phyloP scores from a whole-genome alignment of 2,113 vertebrate genomes.

The Heliornis fulica region DNA sequence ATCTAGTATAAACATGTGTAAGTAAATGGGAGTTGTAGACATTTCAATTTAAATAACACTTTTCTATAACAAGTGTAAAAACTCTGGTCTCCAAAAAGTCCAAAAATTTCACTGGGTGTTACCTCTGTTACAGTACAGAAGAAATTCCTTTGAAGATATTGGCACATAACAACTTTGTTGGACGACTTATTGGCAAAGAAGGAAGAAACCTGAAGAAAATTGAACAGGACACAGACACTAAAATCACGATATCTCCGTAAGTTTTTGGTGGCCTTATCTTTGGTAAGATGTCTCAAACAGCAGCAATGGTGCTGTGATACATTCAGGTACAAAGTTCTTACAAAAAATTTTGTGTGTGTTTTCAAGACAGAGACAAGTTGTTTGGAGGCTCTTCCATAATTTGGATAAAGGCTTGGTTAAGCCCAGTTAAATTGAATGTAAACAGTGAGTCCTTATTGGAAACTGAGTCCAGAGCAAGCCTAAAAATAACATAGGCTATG shows the following conservation, averaged over 20 bases:
- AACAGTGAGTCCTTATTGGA: background rate
- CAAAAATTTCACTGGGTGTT: conserved; percentile 2
- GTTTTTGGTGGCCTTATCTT: conserved; percentile 25
- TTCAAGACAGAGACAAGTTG: background rate
- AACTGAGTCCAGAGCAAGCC: background rate
- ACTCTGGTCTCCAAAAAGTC: background rate
- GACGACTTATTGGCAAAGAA: conserved; percentile 96
- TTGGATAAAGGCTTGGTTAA: background rate
- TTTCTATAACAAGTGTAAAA: background rate
- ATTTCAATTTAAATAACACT: background rate
- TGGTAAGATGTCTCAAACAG: background rate
- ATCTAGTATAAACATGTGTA: background rate
- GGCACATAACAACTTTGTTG: conserved; percentile 98
- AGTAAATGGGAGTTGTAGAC: background rate
- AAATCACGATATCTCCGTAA: conserved; percentile 99
- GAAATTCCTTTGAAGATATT: conserved; percentile 97
- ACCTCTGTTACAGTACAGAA: conserved; percentile 84
- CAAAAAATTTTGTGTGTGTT: background rate
- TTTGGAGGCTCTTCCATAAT: background rate
- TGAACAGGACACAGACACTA: conserved; percentile 94
- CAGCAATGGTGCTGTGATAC: background rate
- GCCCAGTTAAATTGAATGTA: background rate
- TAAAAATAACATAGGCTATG: conserved; percentile 5
- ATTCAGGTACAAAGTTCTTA: background rate
- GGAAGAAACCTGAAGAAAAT: conserved; percentile 98